Evolutionary conservation across 2,888 invertebrate genomes (phyloP).

Genomic region (Xestia rhomboidea): DNA sequence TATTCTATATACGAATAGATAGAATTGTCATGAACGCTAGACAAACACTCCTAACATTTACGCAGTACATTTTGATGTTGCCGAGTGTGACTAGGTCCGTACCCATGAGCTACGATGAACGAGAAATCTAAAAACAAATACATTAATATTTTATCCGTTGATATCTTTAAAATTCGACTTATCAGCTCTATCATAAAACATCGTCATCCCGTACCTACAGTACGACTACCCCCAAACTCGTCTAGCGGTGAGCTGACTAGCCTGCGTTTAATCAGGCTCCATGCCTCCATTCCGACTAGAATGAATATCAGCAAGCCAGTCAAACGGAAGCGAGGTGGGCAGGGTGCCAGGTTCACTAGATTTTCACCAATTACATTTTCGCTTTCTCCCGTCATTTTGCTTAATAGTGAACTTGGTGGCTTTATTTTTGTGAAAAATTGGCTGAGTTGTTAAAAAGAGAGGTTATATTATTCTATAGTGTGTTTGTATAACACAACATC

Average conservation of each 20-base stretch:
- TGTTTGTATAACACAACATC: not conserved
- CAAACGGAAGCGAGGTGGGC: slow-evolving; percentile 37
- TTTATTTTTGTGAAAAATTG: not conserved
- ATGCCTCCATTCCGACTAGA: slow-evolving; percentile 27
- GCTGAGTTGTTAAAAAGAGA: slow-evolving; percentile 1
- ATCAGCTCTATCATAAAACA: not conserved
- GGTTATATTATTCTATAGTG: slow-evolving; percentile 2
- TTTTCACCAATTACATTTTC: slow-evolving; percentile 33
- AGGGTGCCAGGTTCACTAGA: slow-evolving; percentile 37
- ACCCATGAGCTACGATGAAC: too few species aligned
- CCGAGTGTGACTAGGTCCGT: too few species aligned
- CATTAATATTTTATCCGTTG: not conserved
- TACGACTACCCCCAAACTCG: not conserved
- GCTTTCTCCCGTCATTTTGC: slow-evolving; percentile 31
- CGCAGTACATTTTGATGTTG: too few species aligned
- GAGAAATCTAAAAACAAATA: too few species aligned
- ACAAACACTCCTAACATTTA: too few species aligned
- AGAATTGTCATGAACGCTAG: too few species aligned
- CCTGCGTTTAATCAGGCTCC: slow-evolving; percentile 40
- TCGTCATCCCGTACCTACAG: not conserved
- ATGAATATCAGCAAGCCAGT: slow-evolving; percentile 51
- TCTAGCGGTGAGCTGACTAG: slow-evolving; percentile 28
- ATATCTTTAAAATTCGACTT: not conserved
- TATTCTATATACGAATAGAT: too few species aligned
- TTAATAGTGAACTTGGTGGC: slow-evolving; percentile 4